phyloP scores from a whole-genome alignment of 2,797 vertebrate species.

The Pantherophis vulpinus region DNA sequence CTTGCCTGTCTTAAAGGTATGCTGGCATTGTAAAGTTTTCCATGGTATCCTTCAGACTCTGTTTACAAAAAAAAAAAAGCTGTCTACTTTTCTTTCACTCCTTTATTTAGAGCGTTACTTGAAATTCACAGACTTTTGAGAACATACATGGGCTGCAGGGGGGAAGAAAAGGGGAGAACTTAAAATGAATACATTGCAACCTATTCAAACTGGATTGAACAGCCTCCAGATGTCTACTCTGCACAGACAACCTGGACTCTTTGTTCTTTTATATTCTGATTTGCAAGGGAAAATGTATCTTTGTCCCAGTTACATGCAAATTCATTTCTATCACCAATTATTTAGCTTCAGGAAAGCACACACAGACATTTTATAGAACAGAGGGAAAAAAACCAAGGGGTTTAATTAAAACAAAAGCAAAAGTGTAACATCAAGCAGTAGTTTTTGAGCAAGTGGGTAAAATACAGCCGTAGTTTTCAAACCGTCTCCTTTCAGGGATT shows the following conservation, averaged over 20 bases:
- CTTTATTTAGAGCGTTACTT: not conserved
- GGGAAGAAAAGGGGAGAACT: not conserved
- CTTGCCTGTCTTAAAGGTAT: constrained; percentile 21
- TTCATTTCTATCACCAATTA: not conserved
- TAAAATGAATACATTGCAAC: not conserved
- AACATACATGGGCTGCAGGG: not conserved
- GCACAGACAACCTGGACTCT: constrained; percentile 49
- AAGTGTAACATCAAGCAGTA: constrained; percentile 12
- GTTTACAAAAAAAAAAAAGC: not conserved
- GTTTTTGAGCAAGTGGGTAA: not conserved
- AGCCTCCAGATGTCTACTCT: constrained; percentile 55
- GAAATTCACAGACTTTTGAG: not conserved
- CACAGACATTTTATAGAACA: constrained; percentile 29
- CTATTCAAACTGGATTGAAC: not conserved
- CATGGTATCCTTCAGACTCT: fast-evolving
- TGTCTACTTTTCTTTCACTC: not conserved
- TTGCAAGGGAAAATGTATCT: constrained; percentile 9
- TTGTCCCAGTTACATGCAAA: constrained; percentile 32
- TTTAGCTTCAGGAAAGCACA: not conserved
- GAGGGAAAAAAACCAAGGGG: not conserved
- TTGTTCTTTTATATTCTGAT: constrained; percentile 50
- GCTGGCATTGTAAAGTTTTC: not conserved
- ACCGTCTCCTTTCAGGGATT: not conserved
- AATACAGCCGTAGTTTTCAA: not conserved
- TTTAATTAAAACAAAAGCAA: constrained; percentile 15